These are phyloP conservation scores for Tipula helvola DNA, from an alignment of 2,888 invertebrate genomes.

Conservation along the genomic window DNA sequence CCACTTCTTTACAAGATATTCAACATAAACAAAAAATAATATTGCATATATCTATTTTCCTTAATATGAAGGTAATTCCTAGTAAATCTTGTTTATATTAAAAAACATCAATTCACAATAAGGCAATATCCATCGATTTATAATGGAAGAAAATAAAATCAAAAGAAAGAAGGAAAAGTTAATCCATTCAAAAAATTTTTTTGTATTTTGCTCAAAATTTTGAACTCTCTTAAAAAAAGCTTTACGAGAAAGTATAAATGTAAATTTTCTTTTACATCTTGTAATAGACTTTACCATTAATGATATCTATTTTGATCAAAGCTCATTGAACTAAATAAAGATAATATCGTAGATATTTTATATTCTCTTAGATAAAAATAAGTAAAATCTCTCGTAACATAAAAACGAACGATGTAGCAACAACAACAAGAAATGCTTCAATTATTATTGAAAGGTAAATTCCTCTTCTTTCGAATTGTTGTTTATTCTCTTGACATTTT, in stretches of 20 bases:
- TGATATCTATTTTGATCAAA: background rate
- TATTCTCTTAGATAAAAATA: background rate
- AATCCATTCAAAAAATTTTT: background rate
- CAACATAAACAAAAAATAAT: background rate
- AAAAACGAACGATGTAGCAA: background rate
- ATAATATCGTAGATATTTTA: background rate
- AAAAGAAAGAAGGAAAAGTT: background rate
- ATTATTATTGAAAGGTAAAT: background rate
- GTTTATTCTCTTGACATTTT: background rate
- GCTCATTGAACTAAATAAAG: background rate
- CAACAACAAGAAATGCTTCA: background rate
- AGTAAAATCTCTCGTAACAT: background rate
- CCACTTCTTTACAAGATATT: background rate
- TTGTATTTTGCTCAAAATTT: background rate
- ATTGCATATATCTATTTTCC: background rate
- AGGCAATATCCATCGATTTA: background rate
- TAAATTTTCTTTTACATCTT: background rate
- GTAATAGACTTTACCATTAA: background rate
- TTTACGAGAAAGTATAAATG: background rate
- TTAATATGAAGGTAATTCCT: background rate
- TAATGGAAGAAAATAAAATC: background rate
- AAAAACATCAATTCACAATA: background rate
- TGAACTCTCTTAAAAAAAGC: background rate
- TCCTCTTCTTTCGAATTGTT: background rate
- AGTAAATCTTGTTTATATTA: background rate